Conservation (phyloP, 2,888 invertebrate species). For the Agrochola litura region DNA sequence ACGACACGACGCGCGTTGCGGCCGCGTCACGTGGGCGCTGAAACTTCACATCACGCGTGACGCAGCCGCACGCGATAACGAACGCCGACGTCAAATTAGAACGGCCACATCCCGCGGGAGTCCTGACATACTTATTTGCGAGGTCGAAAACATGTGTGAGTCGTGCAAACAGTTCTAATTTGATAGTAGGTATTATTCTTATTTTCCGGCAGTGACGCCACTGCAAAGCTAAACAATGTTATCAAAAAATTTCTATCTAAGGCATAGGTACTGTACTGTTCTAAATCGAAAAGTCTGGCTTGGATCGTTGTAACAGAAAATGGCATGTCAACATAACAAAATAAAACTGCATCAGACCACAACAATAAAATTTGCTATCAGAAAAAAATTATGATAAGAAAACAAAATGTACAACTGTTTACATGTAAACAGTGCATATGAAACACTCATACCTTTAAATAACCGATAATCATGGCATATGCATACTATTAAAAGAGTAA, state of each 20-base stretch:
- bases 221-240: neutral
- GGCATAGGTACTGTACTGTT: neutral
- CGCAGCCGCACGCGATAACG: conserved; percentile 48
- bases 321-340: neutral
- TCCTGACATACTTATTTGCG: conserved; percentile 47
- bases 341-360: conserved; percentile 3
- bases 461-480: conserved; percentile 1
- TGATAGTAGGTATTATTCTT: neutral
- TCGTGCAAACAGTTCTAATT: neutral
- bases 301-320: neutral
- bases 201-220: neutral
- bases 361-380: conserved; percentile 12
- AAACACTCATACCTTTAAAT: neutral
- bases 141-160: conserved; percentile 17
- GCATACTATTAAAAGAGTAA: neutral
- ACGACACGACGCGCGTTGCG: conserved; percentile 18
- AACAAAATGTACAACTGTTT: conserved; percentile 20
- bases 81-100: conserved; percentile 31
- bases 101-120: conserved; percentile 41
- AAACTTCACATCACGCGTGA: conserved; percentile 25
- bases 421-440: neutral
- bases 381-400: conserved; percentile 13
- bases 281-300: neutral
- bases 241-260: neutral
- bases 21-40: conserved; percentile 34